Conservation (phyloP, 2,113 vertebrate species). For the Ammospiza caudacuta region DNA sequence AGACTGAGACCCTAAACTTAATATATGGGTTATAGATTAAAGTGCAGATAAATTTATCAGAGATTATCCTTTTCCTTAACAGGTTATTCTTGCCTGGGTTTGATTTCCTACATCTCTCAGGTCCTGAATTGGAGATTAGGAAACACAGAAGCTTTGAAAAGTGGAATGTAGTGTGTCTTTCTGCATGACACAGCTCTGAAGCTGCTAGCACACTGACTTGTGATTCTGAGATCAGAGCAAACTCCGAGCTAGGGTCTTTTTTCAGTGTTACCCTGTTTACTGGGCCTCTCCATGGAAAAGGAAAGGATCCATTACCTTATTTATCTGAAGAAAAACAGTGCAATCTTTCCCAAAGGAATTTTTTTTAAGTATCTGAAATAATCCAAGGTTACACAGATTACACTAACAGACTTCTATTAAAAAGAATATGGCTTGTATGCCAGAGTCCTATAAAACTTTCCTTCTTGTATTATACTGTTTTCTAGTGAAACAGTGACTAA, state of each 20-base stretch:
- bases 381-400: background rate
- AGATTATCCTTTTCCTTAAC: background rate
- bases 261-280: background rate
- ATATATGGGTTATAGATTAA: background rate
- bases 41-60: background rate
- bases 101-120: background rate
- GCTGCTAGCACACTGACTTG: background rate
- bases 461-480: accelerated
- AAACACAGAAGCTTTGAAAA: background rate
- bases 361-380: background rate
- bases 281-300: background rate
- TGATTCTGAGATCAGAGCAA: background rate
- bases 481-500: background rate
- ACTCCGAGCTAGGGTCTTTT: background rate
- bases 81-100: background rate
- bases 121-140: background rate
- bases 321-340: background rate
- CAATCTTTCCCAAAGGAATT: background rate
- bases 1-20: background rate
- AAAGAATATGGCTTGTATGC: background rate
- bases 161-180: background rate
- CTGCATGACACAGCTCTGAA: background rate
- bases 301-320: background rate
- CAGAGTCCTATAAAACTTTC: background rate
- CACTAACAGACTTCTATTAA: background rate